Conservation (phyloP, 2,113 vertebrate species). For the Penelope pileata region DNA sequence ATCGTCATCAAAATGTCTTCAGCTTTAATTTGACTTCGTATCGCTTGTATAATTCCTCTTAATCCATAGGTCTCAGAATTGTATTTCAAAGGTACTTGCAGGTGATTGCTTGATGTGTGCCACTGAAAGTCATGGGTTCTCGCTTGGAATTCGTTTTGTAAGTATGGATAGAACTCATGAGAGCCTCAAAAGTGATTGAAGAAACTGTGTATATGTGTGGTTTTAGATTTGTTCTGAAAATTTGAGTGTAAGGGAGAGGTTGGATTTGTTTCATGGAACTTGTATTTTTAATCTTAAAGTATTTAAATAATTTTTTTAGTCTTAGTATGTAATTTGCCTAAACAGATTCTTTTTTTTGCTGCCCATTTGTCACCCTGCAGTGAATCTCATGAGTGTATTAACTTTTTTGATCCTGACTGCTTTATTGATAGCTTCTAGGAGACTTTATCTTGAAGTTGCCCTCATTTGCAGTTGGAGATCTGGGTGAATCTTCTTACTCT, state of each 20-base stretch:
- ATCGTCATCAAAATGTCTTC: background rate
- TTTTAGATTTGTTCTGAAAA: background rate
- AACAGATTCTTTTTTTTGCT: background rate
- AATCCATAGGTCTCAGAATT: background rate
- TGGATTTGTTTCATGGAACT: background rate
- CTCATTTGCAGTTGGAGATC: background rate
- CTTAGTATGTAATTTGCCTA: background rate
- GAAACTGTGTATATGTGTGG: background rate
- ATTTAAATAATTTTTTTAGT: background rate
- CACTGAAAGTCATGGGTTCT: background rate
- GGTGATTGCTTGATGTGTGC: background rate
- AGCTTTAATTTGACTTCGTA: background rate
- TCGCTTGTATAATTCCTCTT: background rate
- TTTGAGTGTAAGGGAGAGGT: background rate
- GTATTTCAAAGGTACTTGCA: background rate
- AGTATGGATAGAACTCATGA: background rate
- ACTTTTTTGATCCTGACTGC: background rate
- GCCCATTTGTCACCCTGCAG: background rate
- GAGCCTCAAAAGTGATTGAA: background rate
- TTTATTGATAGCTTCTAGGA: background rate
- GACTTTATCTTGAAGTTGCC: background rate
- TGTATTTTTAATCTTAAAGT: background rate
- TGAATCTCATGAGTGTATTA: background rate
- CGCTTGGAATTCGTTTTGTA: background rate
- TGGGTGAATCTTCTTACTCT: background rate